Percentiles rank a stretch among this genome's conserved stretches.
phyloP scores from a whole-genome alignment of 2,888 invertebrate genomes.

The Megamerina dolium region DNA sequence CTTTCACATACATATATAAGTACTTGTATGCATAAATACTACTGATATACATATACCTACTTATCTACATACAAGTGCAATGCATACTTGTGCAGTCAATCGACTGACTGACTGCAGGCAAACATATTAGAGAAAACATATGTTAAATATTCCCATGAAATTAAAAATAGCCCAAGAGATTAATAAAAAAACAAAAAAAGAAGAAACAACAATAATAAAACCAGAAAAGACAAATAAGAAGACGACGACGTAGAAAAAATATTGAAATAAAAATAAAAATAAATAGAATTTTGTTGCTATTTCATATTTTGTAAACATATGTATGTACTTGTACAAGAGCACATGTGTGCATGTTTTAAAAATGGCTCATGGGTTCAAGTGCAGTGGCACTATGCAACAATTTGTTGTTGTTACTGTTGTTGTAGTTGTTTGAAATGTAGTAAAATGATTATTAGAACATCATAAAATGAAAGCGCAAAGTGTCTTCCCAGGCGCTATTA shows the following conservation, averaged over 20 bases:
- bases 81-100: too few species aligned
- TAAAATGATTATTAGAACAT: conserved; percentile 28
- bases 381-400: conserved; percentile 12
- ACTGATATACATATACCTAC: too few species aligned
- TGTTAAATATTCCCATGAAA: conserved; percentile 26
- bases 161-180: conserved; percentile 22
- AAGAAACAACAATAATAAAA: too few species aligned
- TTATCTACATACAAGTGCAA: conserved; percentile 13
- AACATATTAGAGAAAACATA: conserved; percentile 20
- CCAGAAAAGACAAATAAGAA: conserved; percentile 1
- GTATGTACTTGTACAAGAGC: background rate
- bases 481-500: conserved; percentile 43
- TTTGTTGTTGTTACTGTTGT: background rate
- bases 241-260: conserved; percentile 2
- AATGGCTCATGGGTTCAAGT: conserved; percentile 22
- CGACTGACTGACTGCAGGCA: too few species aligned
- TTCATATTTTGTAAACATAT: too few species aligned
- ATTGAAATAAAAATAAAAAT: conserved; percentile 5
- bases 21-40: too few species aligned
- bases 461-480: conserved; percentile 26
- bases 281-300: background rate
- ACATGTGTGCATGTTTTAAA: conserved; percentile 7
- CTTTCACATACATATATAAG: too few species aligned
- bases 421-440: conserved; percentile 11
- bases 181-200: conserved; percentile 11